phyloP scores from a whole-genome alignment of 92 coral and sea anemone species.

The Pocillopora meandrina region DNA sequence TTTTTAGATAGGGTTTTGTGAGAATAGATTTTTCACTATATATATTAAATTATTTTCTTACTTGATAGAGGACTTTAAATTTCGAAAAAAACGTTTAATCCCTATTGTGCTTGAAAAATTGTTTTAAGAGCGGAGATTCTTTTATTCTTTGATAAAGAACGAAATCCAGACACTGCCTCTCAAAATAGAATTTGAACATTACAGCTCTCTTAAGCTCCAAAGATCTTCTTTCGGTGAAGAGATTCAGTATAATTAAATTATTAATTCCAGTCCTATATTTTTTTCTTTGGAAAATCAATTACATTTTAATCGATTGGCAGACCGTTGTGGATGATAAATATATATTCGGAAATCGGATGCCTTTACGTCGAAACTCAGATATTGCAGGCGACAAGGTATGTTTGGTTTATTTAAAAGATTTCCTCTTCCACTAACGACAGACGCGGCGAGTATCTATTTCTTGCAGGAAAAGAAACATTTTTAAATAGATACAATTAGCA shows the following conservation, averaged over 20 bases:
- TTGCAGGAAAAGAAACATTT: no score
- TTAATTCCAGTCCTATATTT: no score
- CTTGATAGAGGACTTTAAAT: neutral
- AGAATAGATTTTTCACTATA: neutral
- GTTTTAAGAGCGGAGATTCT: neutral
- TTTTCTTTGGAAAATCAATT: no score
- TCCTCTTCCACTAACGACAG: neutral
- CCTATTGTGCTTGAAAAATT: neutral
- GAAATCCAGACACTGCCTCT: neutral
- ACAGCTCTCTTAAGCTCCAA: neutral
- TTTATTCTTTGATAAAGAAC: neutral
- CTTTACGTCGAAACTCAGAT: no score
- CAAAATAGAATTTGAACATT: neutral
- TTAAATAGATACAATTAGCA: no score
- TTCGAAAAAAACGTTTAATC: neutral
- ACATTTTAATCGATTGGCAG: no score
- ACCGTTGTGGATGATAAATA: no score
- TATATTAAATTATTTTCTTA: neutral
- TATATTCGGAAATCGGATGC: no score
- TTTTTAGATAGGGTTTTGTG: neutral
- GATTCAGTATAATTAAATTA: no score
- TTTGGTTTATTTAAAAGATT: constrained; percentile 9
- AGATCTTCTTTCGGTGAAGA: no score
- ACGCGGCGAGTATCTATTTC: no score
- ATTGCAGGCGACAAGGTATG: neutral